phyloP scores from a whole-genome alignment of 2,113 vertebrate genomes.

The Antechinus flavipes region DNA sequence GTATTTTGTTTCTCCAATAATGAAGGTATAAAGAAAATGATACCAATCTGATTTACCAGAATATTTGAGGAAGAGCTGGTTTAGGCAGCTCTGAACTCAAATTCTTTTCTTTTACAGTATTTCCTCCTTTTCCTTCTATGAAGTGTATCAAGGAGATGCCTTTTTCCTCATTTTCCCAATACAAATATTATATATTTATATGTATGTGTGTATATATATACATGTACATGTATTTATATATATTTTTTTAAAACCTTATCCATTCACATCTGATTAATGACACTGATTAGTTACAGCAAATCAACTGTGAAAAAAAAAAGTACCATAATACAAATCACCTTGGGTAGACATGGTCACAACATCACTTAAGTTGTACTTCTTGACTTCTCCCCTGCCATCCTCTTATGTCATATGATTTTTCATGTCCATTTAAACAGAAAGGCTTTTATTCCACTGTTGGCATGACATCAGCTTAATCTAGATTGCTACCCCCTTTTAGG shows the following conservation, averaged over 20 bases:
- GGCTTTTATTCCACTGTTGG: neutral
- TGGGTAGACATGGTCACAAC: conserved; percentile 52
- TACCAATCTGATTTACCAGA: conserved; percentile 47
- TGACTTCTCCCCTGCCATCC: conserved; percentile 1
- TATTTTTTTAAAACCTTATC: conserved; percentile 51
- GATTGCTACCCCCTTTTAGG: conserved; percentile 34
- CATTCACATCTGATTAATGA: conserved; percentile 8
- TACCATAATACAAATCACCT: conserved; percentile 50
- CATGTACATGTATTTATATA: conserved; percentile 33
- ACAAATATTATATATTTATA: conserved; percentile 61
- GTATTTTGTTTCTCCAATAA: conserved; percentile 62
- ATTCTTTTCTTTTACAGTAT: conserved; percentile 43
- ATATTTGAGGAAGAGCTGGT: conserved; percentile 51
- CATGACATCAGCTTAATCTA: conserved; percentile 6
- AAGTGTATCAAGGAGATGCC: conserved; percentile 34
- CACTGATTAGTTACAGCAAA: conserved; percentile 1
- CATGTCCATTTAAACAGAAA: conserved; percentile 4
- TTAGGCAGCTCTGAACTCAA: conserved; percentile 60
- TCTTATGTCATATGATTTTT: conserved; percentile 4
- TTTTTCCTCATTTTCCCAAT: conserved; percentile 46
- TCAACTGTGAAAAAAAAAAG: conserved; percentile 61
- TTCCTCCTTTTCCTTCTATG: conserved; percentile 51
- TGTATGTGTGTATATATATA: conserved; percentile 63
- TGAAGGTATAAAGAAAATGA: conserved; percentile 63
- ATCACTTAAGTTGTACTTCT: conserved; percentile 33